These are phyloP conservation scores for Varanus salvator DNA, from an alignment of 2,113 vertebrate genomes.

Conservation along the genomic window DNA sequence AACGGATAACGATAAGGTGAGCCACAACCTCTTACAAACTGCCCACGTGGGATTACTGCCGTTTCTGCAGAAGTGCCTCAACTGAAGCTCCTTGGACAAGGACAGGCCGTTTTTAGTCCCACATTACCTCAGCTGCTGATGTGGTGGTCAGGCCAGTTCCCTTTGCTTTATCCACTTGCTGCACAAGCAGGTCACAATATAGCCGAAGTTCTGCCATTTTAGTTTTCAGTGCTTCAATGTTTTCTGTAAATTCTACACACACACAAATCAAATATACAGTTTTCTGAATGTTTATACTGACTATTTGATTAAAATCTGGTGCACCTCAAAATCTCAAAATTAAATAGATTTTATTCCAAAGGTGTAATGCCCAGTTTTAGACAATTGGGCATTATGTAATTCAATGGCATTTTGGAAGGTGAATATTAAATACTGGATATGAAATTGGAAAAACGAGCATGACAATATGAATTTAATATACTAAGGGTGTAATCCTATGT, in stretches of 20 bases:
- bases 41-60: background rate
- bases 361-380: background rate
- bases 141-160: slow-evolving; percentile 67
- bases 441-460: background rate
- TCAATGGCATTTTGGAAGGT: background rate
- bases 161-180: slow-evolving; percentile 94
- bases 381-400: background rate
- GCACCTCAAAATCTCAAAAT: slow-evolving; percentile 2
- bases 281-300: background rate
- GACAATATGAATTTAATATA: background rate
- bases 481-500: no score
- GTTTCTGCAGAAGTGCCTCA: background rate
- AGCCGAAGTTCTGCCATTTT: slow-evolving; percentile 97
- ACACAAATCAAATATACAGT: background rate
- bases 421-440: background rate
- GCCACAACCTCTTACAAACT: background rate
- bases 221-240: slow-evolving; percentile 92
- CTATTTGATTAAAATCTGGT: background rate
- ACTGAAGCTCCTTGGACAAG: background rate
- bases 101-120: background rate
- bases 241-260: slow-evolving; percentile 92
- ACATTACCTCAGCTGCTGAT: slow-evolving; percentile 75
- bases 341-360: slow-evolving; percentile 11
- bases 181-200: slow-evolving; percentile 97
- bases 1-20: background rate